Base-by-base conservation (phyloP, 1,140 invertebrate genomes). In the Lordiphosa collinella region DNA sequence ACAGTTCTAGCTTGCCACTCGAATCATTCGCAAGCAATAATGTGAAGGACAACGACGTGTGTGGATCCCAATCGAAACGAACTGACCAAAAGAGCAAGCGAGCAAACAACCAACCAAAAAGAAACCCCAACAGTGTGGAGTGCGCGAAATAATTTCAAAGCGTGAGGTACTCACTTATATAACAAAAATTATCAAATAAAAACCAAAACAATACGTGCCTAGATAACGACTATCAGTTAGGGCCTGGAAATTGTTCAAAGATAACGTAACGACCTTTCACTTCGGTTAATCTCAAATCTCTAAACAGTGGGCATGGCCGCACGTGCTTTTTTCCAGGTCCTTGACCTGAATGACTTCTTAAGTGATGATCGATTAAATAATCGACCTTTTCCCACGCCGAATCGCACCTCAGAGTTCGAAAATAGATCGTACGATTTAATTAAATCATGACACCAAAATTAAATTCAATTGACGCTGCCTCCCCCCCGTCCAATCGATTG, bases 371-470 rank as follows among this genome's bases (percentile, higher is more conserved):
- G 41, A 44, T 44, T 44, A 44, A 44, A 44, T 44, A 44, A 44
- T 29, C 25, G 49, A 67, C 52, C 60, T 40, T 29, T 46, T 56
- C 54, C 14, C 44, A 58, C 25, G 25, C 25, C 25, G 18, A 22
- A 18, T 4, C 3, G 4, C 16, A 18, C 16, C 4, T 18, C 16
- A 18, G 4, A 18, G 16, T 18, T 18, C 47, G 47, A 75, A 80
- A 82, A 80, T 80, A 80, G 76, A 68, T 41, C 62, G 61, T 65
- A 70, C 25, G 76, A 68, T 84, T 80, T 43, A 82, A 82, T 82
- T 68, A 68, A 82, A 76, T 82, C 71, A 84, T 82, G 76, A 82
- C 78, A 82, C 76, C 64, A 70, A 82, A 84, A 84, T 84, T 84
- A 66, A 73, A 78, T 85, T 84, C 60, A 78, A 84, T 84, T 84